Base-by-base conservation (phyloP, 2,888 invertebrate species). In the Caradrina kadenii region DNA sequence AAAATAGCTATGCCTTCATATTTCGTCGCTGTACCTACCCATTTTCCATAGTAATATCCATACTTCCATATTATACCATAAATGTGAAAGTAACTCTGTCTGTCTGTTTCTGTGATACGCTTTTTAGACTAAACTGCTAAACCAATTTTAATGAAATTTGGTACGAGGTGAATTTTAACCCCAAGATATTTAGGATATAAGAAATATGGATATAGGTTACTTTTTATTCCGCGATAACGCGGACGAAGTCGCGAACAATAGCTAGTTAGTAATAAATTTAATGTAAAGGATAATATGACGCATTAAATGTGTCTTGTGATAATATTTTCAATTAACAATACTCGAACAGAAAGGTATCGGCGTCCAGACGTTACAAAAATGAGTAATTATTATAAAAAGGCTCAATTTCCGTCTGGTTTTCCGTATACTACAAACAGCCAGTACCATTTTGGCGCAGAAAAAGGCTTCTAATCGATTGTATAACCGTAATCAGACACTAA, bases 391-490 rank as follows among this genome's bases (percentile, higher is more conserved):
- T 39, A 8, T 35, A 10, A 17, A 35, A 5, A 15, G 5, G 13
- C 1, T 11, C 31, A 42, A 42, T 64, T 59, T 50, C 17, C 35
- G 26, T 26, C 6, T 21, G 0, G n/a, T 61, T 64, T 48, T n/a
- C 45, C 35, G 19, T 31, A 52, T n/a, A 55, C 4, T 22, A 45
- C 22, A 26, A 56, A 65, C 31, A 39, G 26, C 26, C n/a, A 45
- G 2, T 48, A 35, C 53, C 22, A 48, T 26, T 50, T 3, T 17
- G 53, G 35, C 22, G 17, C 19, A 31, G 10, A 15, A 15, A 52
- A 64, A 52, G 58, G 50, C 39, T 64, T 67, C 42, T 31, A 62
- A 64, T 72, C 62, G 59, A 54, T 63, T 60, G 59, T 45, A 49
- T 5, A 55, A 53, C 49, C 7, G 58, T 65, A 67, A 74, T 59